Evolutionary conservation across 2,888 invertebrate species (phyloP), one percentile per base, ranked within the genome.

Genomic region (Thereva nobilitata): DNA sequence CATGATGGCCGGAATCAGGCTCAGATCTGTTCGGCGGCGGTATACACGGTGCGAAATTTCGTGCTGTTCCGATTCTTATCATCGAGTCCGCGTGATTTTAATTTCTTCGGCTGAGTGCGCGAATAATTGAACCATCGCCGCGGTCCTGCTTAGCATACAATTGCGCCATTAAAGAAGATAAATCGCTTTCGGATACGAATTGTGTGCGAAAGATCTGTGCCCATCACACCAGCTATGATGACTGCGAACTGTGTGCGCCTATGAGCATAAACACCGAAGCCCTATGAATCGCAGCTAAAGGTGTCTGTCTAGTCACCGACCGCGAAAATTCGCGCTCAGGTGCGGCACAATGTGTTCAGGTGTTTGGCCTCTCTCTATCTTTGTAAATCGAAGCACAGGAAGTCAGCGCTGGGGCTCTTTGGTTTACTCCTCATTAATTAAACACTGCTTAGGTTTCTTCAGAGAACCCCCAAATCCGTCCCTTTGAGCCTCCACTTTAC

Each of bases 171-270:
- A 73, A 71, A 70, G 64, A 71, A 73, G 70, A 73, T 71, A 69
- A 70, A 72, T 72, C 67, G 68, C 72, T 70, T 71, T 72, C 71
- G 71, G 72, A 72, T 72, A 72, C 70, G 71, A 71, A 70, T 72
- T 71, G 71, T 70, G 70, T 63, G 67, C 70, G 72, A 68, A 67
- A 68, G 66, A 66, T 66, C 57, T 64, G 55, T 59, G 63, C 63
- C 23, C 23, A 23, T 50, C 54, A 56, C 49, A 45, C 49, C 9
- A 37, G n/a, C n/a, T 37, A 9, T 37, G n/a, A 53, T 35, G 10
- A 34, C 34, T 50, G 47, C 47, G 47, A 5, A 7, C 50, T 50
- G 34, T 50, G 59, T 54, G 41, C 55, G 49, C 49, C 49, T 40
- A 64, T 66, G 38, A 49, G 44, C 50, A 23, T 23, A 23, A 56